Conservation (phyloP, 2,113 vertebrate genomes). For the Zosterops hypoxanthus region DNA sequence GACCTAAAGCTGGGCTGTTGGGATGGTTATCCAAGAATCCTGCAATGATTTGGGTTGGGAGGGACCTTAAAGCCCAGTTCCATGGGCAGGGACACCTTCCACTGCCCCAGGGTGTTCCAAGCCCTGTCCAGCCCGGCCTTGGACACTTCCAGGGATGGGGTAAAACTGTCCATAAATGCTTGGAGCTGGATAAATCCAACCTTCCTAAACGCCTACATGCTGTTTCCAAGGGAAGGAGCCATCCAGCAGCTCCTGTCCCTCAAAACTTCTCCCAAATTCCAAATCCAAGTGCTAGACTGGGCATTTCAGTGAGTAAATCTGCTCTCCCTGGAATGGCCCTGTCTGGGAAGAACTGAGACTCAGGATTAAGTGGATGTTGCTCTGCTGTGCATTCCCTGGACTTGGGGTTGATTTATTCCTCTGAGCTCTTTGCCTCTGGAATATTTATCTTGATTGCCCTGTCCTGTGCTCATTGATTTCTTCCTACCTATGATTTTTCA, state of each 20-base stretch:
- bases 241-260: neutral
- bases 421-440: neutral
- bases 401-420: neutral
- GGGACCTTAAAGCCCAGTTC: neutral
- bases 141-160: neutral
- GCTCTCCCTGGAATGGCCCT: neutral
- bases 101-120: neutral
- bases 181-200: neutral
- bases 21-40: neutral
- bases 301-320: neutral
- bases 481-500: neutral
- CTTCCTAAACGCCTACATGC: neutral
- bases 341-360: neutral
- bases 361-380: neutral
- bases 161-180: neutral
- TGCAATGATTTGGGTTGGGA: neutral
- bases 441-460: neutral
- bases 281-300: neutral
- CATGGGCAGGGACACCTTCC: neutral
- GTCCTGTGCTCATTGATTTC: neutral
- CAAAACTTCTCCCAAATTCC: neutral
- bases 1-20: neutral
- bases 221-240: neutral
- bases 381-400: neutral
- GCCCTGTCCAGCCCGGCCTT: neutral